A percentile compares a stretch with the other conserved stretches of the same genome.
phyloP scores from a whole-genome alignment of 2,888 invertebrate genomes.

The Zaprionus bogoriensis region DNA sequence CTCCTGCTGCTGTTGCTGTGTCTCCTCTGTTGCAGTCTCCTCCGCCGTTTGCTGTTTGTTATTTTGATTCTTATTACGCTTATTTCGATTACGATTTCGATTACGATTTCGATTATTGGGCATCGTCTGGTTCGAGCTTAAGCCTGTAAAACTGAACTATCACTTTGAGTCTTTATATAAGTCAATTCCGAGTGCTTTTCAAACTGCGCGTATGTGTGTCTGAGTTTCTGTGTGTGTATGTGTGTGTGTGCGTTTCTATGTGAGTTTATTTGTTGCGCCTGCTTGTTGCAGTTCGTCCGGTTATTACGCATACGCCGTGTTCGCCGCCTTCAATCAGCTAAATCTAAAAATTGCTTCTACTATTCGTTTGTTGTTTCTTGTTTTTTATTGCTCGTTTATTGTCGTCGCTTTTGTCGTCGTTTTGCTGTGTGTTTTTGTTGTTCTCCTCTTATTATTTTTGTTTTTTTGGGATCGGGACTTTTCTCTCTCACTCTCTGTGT shows the following conservation, averaged over 20 bases:
- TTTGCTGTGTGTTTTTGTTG: conserved; percentile 28
- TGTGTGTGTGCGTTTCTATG: conserved; percentile 22
- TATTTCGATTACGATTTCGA: conserved; percentile 75
- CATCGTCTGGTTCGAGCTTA: conserved; percentile 68
- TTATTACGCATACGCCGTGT: conserved; percentile 60
- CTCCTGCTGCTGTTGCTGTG: conserved; percentile 5
- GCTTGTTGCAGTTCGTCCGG: conserved; percentile 31
- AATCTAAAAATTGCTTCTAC: conserved; percentile 61
- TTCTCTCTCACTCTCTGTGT: conserved; percentile 47
- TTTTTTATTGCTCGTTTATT: conserved; percentile 38
- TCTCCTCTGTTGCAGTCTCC: conserved; percentile 6
- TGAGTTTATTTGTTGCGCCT: conserved; percentile 34
- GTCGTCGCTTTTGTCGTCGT: conserved; percentile 35
- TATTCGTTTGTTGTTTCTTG: conserved; percentile 36
- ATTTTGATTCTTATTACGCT: conserved; percentile 72
- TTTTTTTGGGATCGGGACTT: conserved; percentile 1
- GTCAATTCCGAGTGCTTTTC: not conserved
- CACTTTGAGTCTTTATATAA: conserved; percentile 26
- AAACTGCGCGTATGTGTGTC: conserved; percentile 8
- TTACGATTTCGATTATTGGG: conserved; percentile 79
- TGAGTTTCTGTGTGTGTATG: conserved; percentile 12
- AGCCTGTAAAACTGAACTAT: conserved; percentile 36
- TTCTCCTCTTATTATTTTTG: conserved; percentile 15
- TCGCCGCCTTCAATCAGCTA: conserved; percentile 46
- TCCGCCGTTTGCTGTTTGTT: conserved; percentile 20